Evolutionary conservation across 2,888 invertebrate species (phyloP).

Genomic region (Euplagia quadripunctaria): DNA sequence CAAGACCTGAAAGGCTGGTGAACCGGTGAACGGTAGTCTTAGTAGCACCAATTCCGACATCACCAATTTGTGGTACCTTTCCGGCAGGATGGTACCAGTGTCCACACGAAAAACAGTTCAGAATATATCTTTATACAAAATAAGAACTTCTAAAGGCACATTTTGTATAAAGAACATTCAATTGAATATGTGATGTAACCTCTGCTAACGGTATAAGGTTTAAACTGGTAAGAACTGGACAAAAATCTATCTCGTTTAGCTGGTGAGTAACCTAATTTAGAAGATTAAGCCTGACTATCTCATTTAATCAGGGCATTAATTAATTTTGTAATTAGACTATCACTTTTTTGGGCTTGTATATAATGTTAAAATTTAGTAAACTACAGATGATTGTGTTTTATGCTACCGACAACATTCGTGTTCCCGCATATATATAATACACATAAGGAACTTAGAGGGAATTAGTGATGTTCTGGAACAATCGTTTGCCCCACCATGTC

Average conservation of each 20-base stretch:
- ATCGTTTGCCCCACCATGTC: constrained; percentile 95
- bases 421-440: constrained; percentile 52
- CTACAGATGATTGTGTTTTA: constrained; percentile 86
- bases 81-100: not conserved
- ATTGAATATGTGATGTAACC: not conserved
- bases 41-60: too few relatives aligned
- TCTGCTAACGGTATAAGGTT: constrained; percentile 2
- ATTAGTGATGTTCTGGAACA: constrained; percentile 95
- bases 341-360: constrained; percentile 11
- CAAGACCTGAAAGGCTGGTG: not conserved
- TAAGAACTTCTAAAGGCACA: not conserved
- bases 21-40: too few relatives aligned
- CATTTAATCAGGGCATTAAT: not conserved
- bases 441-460: constrained; percentile 85
- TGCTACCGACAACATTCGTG: constrained; percentile 72
- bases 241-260: constrained; percentile 16
- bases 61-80: too few relatives aligned
- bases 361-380: constrained; percentile 77
- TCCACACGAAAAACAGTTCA: not conserved
- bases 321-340: not conserved
- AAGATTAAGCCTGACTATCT: not conserved
- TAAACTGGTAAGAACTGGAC: constrained; percentile 21
- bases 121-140: not conserved
- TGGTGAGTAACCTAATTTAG: constrained; percentile 18
- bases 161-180: not conserved